phyloP scores from a whole-genome alignment of 2,113 vertebrate genomes.

The Mustela nigripes region DNA sequence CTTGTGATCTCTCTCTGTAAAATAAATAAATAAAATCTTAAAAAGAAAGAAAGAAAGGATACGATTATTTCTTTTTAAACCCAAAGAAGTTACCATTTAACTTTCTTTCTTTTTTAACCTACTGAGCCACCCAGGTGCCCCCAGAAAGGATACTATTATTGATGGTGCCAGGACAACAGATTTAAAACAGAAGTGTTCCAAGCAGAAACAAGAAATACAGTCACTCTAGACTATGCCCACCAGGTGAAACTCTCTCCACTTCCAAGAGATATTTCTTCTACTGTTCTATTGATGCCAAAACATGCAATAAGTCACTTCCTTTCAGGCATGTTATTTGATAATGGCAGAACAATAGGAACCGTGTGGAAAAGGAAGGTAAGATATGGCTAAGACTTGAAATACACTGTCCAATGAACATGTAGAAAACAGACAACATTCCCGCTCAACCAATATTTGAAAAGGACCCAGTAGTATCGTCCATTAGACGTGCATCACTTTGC shows the following conservation, averaged over 20 bases:
- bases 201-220: background rate
- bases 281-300: background rate
- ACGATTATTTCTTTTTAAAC: too few relatives aligned
- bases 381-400: background rate
- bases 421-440: background rate
- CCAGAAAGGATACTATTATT: background rate
- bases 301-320: background rate
- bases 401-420: background rate
- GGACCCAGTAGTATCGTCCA: background rate
- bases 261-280: constrained; percentile 40
- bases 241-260: background rate
- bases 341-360: background rate
- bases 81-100: too few relatives aligned
- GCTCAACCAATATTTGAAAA: background rate
- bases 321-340: background rate
- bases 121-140: too few relatives aligned
- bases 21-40: too few relatives aligned
- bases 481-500: background rate
- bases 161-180: background rate
- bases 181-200: background rate
- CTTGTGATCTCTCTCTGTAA: too few relatives aligned
- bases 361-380: background rate
- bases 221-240: background rate
- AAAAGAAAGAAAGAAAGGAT: background rate
- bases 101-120: too few relatives aligned